phyloP scores from a whole-genome alignment of 1,140 invertebrate species.

The Phocides pigmalion region DNA sequence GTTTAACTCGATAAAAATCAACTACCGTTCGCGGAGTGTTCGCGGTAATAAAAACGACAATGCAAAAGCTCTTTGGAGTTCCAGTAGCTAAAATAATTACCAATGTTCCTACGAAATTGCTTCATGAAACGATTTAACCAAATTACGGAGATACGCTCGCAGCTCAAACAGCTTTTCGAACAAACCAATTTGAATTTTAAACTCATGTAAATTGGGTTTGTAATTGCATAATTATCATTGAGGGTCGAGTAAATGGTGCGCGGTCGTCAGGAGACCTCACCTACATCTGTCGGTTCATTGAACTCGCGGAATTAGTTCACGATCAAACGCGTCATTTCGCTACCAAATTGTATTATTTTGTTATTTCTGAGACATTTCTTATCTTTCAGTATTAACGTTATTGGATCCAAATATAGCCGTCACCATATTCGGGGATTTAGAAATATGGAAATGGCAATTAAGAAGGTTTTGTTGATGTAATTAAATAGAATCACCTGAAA shows the following conservation, averaged over 20 bases:
- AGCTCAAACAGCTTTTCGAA: background rate
- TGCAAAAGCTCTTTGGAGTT: no score
- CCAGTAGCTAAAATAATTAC: no score
- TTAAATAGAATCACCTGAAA: no score
- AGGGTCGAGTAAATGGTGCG: slow-evolving; percentile 15
- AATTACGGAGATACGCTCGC: background rate
- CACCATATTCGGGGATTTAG: no score
- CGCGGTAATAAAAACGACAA: no score
- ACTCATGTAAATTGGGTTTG: background rate
- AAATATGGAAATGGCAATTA: no score
- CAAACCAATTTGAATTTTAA: slow-evolving; percentile 12
- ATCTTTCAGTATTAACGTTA: no score
- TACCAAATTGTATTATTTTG: background rate
- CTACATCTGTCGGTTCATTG: slow-evolving; percentile 36
- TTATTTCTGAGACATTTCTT: background rate
- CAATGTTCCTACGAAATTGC: no score
- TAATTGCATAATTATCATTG: slow-evolving; percentile 2
- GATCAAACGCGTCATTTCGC: slow-evolving; percentile 33
- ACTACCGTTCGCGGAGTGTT: no score
- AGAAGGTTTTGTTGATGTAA: no score
- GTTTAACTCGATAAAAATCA: no score
- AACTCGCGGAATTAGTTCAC: slow-evolving; percentile 37
- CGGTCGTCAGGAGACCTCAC: slow-evolving; percentile 31
- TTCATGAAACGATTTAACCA: background rate
- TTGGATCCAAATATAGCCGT: no score